Evolutionary conservation across 2,113 vertebrate genomes (phyloP), one percentile per base, ranked within the genome.

Genomic region (Clarias batrachus): DNA sequence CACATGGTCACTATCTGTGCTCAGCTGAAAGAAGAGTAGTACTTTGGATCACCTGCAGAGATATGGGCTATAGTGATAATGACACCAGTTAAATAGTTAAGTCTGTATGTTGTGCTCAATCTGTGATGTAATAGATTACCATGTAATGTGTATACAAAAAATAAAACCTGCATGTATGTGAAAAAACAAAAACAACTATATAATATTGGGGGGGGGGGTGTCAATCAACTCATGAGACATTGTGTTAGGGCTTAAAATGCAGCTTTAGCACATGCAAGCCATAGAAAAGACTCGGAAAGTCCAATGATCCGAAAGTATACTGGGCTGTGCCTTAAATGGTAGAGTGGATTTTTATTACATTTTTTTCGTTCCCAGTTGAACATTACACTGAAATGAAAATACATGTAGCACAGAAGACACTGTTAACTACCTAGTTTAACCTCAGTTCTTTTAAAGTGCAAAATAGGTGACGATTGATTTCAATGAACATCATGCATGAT

Each of bases 1-100:
- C 78, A 81, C 78, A 81, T 81, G 78, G 57, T 41, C 78, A 81
- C 57, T 62, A 57, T 62, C 78, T 62, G 78, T 41, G 78, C 41
- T 21, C 57, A 62, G 30, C 30, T 60, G 57, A 80, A 33, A 80
- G 78, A 60, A 21, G 56, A 80, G 23, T 60, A 33, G 60, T 62
- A 37, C 19, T 60, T 33, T 27, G 37, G 56, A 30, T 80, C 78
- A 80, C 78, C 78, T 80, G 78, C 78, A 23, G 78, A 80, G 27
- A 80, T 3, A 37, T 21, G 56, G 78, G 33, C 11, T 27, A 30
- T 14, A 27, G 14, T 76, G 9, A 17, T 21, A 81, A 63, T 23
- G 27, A 59, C 13, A 13, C 68, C 68, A 71, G 68, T 21, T 74
- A 52, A 48, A 74, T 25, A 52, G 37, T 48, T 25, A 74, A 48